These are phyloP conservation scores for Elaphurus davidianus DNA, from an alignment of 2,113 vertebrate species.

Conservation along the genomic window DNA sequence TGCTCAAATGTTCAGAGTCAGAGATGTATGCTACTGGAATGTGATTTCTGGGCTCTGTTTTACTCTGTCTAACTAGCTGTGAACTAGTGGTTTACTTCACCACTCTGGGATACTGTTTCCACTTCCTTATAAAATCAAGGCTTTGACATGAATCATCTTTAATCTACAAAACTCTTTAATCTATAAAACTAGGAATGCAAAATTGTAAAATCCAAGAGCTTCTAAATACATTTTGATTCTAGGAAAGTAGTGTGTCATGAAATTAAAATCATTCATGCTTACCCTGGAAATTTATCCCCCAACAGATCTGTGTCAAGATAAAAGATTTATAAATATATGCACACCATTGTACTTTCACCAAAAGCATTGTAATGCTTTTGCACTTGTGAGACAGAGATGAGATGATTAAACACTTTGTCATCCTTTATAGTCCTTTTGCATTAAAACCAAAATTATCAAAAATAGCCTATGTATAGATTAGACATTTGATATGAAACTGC, in stretches of 20 bases:
- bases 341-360: background rate
- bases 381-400: background rate
- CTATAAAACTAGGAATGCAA: background rate
- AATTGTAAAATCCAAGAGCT: background rate
- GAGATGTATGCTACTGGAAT: background rate
- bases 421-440: background rate
- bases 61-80: background rate
- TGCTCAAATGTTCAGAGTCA: background rate
- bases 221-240: background rate
- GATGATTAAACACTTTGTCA: background rate
- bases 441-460: constrained; percentile 23
- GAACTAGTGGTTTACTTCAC: background rate
- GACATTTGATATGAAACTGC: background rate
- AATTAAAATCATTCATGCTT: constrained; percentile 25
- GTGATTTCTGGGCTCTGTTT: background rate
- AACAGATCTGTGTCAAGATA: background rate
- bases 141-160: constrained; percentile 16
- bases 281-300: background rate
- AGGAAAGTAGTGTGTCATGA: background rate
- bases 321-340: constrained; percentile 21
- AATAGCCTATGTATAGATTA: background rate
- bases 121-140: background rate
- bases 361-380: background rate
- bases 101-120: background rate
- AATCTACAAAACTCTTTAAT: background rate